Evolutionary conservation across 2,888 invertebrate genomes (phyloP).

Genomic region (Drosophila dives): DNA sequence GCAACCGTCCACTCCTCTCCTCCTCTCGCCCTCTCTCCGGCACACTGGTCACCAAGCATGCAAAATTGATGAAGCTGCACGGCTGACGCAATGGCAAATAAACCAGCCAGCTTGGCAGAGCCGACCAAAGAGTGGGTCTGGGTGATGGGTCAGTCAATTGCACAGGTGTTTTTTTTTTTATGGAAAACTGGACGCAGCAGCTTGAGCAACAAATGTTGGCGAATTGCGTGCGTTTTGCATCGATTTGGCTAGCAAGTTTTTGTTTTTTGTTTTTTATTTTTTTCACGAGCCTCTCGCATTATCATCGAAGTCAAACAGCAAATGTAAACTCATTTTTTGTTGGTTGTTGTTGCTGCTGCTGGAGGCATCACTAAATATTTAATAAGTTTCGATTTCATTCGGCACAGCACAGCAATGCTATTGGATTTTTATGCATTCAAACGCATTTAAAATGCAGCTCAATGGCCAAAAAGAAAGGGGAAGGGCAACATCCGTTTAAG

Average conservation of each 20-base stretch:
- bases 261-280: no score
- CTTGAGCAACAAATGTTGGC: constrained; percentile 40
- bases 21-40: constrained; percentile 5
- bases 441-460: constrained; percentile 80
- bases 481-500: constrained; percentile 64
- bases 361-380: constrained; percentile 82
- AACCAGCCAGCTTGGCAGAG: constrained; percentile 52
- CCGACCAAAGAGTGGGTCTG: not conserved
- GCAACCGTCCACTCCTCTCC: constrained; percentile 1
- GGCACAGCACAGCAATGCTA: constrained; percentile 36
- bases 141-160: constrained; percentile 7
- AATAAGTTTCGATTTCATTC: constrained; percentile 84
- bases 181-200: constrained; percentile 33
- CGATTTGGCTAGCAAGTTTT: constrained; percentile 1
- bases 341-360: constrained; percentile 8
- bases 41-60: constrained; percentile 40
- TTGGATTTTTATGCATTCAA: constrained; percentile 60
- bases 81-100: constrained; percentile 47
- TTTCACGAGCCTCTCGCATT: constrained; percentile 60
- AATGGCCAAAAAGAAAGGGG: constrained; percentile 53
- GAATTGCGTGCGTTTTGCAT: constrained; percentile 21
- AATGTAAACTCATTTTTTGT: constrained; percentile 77
- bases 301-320: constrained; percentile 81
- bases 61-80: constrained; percentile 64
- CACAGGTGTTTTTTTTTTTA: constrained; percentile 33